A percentile compares a stretch with the other conserved stretches of the same genome.
phyloP scores from a whole-genome alignment of 2,888 invertebrate genomes.

The Busseola fusca region DNA sequence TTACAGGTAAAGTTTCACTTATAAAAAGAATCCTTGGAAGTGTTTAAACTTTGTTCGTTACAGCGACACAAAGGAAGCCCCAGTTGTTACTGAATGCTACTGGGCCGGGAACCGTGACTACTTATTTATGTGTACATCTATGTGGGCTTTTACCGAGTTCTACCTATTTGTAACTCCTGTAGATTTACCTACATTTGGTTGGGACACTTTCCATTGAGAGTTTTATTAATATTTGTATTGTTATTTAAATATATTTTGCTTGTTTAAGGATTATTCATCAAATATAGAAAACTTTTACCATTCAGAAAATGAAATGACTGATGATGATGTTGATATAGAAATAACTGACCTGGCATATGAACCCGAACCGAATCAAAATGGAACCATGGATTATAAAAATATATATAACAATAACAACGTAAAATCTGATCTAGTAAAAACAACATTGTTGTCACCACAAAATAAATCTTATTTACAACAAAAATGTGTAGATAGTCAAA shows the following conservation, averaged over 20 bases:
- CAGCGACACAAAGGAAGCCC: constrained; percentile 70
- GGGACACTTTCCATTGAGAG: constrained; percentile 5
- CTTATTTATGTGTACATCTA: constrained; percentile 32
- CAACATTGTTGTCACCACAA: constrained; percentile 57
- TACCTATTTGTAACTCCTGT: constrained; percentile 13
- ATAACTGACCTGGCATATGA: constrained; percentile 76
- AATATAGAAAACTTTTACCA: constrained; percentile 85
- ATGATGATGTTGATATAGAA: constrained; percentile 85
- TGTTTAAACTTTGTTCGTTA: constrained; percentile 65
- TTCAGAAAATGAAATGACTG: constrained; percentile 88
- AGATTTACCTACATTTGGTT: constrained; percentile 26
- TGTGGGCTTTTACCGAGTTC: constrained; percentile 18
- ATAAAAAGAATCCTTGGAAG: constrained; percentile 68
- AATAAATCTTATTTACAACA: constrained; percentile 61
- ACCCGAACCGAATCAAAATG: constrained; percentile 69
- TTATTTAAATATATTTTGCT: constrained; percentile 34
- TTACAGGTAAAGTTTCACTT: constrained; percentile 84
- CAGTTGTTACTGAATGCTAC: constrained; percentile 69
- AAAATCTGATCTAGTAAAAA: constrained; percentile 63
- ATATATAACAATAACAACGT: constrained; percentile 84
- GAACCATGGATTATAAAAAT: constrained; percentile 69
- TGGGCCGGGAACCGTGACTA: constrained; percentile 33
- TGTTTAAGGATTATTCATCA: constrained; percentile 83
- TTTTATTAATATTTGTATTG: not conserved
- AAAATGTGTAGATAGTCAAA: constrained; percentile 68